Evolutionary conservation across 2,888 invertebrate genomes (phyloP).

Genomic region (Chrysina gloriosa): DNA sequence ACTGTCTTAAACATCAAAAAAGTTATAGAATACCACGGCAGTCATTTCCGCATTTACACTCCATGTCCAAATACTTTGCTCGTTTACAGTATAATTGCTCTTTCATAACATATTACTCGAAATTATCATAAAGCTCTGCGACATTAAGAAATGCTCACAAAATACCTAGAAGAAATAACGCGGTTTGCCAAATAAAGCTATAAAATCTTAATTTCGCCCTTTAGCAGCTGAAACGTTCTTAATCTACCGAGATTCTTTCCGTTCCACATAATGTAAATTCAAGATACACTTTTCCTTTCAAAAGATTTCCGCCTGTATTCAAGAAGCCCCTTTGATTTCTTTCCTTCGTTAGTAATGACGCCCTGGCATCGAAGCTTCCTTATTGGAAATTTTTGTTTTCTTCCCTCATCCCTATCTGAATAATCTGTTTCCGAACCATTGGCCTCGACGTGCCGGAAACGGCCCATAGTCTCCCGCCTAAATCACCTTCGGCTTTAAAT

Average conservation of each 20-base stretch:
- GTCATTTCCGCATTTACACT: too few species aligned
- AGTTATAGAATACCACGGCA: too few species aligned
- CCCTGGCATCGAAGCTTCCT: neutral
- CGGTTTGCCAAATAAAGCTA: constrained; percentile 6
- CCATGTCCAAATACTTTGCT: neutral
- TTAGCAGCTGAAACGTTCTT: neutral
- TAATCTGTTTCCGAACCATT: constrained; percentile 34
- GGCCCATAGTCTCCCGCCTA: constrained; percentile 15
- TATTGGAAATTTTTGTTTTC: constrained; percentile 32
- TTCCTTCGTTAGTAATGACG: constrained; percentile 20
- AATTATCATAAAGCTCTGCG: neutral
- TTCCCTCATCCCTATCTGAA: constrained; percentile 20
- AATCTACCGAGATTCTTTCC: neutral
- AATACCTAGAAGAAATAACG: neutral
- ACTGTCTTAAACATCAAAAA: too few species aligned
- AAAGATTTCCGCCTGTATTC: constrained; percentile 11
- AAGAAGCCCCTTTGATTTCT: neutral
- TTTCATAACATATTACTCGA: neutral
- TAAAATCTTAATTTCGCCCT: neutral
- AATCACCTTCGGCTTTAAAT: constrained; percentile 37
- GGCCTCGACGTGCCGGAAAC: constrained; percentile 18
- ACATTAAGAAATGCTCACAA: neutral
- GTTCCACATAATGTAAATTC: neutral
- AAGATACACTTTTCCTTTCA: constrained; percentile 3
- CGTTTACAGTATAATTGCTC: neutral